phyloP scores from a whole-genome alignment of 2,888 invertebrate genomes.

The Zonitis immaculata region DNA sequence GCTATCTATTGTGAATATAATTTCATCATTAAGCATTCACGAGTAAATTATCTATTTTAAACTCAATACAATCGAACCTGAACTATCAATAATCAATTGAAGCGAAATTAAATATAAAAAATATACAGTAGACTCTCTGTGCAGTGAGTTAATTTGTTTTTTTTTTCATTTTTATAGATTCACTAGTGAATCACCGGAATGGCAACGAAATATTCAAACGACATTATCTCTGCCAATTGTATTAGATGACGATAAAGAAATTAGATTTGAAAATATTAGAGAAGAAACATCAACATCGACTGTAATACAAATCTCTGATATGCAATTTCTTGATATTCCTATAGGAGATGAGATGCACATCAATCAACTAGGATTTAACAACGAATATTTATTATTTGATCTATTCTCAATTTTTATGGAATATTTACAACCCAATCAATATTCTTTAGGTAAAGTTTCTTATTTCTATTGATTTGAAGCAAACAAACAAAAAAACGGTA shows the following conservation, averaged over 20 bases:
- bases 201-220: not conserved
- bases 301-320: conserved; percentile 17
- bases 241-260: conserved; percentile 22
- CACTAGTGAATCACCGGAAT: not conserved
- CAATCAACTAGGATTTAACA: conserved; percentile 54
- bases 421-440: conserved; percentile 60
- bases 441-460: conserved; percentile 64
- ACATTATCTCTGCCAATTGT: not conserved
- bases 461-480: no score
- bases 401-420: conserved; percentile 60
- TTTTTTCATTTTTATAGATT: not conserved
- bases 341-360: conserved; percentile 46
- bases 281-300: conserved; percentile 21
- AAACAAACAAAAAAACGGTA: no score
- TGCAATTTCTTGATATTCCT: conserved; percentile 43
- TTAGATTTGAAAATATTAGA: conserved; percentile 25
- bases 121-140: no score
- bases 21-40: no score
- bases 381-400: conserved; percentile 59
- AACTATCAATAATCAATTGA: no score
- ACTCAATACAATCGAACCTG: no score
- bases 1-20: no score
- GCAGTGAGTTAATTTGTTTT: no score
- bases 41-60: no score
- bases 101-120: no score